Evolutionary conservation across 2,797 vertebrate species (phyloP), one percentile per base, ranked within the genome.

Genomic region (Masticophis lateralis): DNA sequence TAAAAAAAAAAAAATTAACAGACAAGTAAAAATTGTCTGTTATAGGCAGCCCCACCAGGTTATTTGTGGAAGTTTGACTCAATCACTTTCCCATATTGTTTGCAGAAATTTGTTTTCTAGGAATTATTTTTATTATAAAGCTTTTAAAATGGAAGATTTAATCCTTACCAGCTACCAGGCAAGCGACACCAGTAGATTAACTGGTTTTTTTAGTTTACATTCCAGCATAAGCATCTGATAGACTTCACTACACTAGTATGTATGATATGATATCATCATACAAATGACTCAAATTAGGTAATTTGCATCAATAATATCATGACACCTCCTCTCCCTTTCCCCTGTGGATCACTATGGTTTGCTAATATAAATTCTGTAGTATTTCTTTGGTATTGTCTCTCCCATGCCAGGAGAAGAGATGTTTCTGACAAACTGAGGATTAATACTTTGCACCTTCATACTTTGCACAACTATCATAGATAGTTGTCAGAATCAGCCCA

Each of bases 101-200:
- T 74, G 16, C 43, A 5, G 20, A 43, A 92, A 90, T 25, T 57
- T 90, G 55, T 32, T 88, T 90, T 94, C 92, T 94, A 90, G 93
- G 66, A 92, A 51, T 90, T 0, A 0, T 22, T 69, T 94, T 74
- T 96, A 37, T 37, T 92, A 25, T 51, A 91, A 87, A 94, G 18
- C 59, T 95, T 93, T 57, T 87, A 87, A 95, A 12, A 55, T 14
- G 16, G 25, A 74, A 69, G 2, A 13, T 8, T 74, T 32, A 74
- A 16, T 74, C 32, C 69, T 32, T 74, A 37, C 69, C 14, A 32
- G 16, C 66, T 74, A 20, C 1, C 3, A 74, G 69, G 63, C 63
- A 66, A 66, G 28, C 12, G 12, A 66, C 28, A 66, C 28, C 28
- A 66, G 28, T 66, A n/a, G 28, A 13, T 37, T 37, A 37, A 18